Evolutionary conservation across 2,888 invertebrate species (phyloP), one percentile per base, ranked within the genome.

Genomic region (Clistopyga incitator): DNA sequence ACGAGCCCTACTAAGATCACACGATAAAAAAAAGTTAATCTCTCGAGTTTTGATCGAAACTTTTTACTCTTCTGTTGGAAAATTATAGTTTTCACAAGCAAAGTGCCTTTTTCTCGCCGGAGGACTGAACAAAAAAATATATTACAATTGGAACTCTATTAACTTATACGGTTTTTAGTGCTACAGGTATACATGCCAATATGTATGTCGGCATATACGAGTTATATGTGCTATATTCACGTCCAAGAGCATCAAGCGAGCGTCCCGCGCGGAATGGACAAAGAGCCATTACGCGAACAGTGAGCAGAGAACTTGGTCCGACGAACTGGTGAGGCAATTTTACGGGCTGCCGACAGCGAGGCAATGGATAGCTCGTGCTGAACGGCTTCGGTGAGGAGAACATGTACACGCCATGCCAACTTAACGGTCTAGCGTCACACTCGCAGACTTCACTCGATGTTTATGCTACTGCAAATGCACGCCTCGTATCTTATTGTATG

Each of bases 331-430:
- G 80, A 85, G 78, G 85, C 84, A 84, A 85, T 85, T 84, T 85
- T 85, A 82, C 85, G 85, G 84, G 78, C 85, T 82, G 79, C 78
- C 80, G 82, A 84, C 85, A 85, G 70, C 82, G 68, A 59, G 76
- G 76, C 78, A 70, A 78, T 68, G 78, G 59, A 64, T 74, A 82
- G 74, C 82, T 82, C 82, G 82, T 78, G 78, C 74, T 68, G 64
- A 72, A 67, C 68, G 56, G 13, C 65, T 52, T 11, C 23, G 42
- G 56, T 45, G 42, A 42, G 42, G 2, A 34, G 10, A 71, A 56
- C 56, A 59, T 25, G 20, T 71, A 71, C 20, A 23, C 56, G 54
- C 54, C 56, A 25, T 70, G 59, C 25, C 3, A 59, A 59, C 59
- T 59, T 34, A 54, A 54, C 54, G 20, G 54, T 54, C 15, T n/a